phyloP scores from a whole-genome alignment of 1,140 invertebrate genomes.

The Pantala flavescens region DNA sequence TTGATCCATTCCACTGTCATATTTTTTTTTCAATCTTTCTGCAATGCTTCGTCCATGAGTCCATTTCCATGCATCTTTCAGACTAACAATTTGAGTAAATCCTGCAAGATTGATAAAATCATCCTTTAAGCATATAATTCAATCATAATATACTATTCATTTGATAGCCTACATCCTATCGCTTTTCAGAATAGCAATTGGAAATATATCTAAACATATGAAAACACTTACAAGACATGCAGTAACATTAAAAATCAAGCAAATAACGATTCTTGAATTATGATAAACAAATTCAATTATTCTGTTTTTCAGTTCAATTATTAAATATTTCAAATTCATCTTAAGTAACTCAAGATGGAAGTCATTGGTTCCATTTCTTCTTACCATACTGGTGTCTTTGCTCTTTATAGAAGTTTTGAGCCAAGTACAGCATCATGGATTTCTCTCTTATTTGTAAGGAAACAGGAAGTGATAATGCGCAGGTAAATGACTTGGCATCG shows the following conservation, averaged over 20 bases:
- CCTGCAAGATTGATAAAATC: background rate
- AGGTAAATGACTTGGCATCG: slow-evolving; percentile 38
- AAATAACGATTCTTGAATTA: too few species aligned
- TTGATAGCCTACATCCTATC: too few species aligned
- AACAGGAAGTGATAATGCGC: slow-evolving; percentile 39
- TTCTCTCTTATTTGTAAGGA: slow-evolving; percentile 37
- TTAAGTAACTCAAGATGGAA: too few species aligned
- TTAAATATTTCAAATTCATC: too few species aligned
- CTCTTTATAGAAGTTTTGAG: slow-evolving; percentile 25
- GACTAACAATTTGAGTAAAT: slow-evolving; percentile 31
- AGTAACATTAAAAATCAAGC: too few species aligned
- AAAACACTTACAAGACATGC: too few species aligned
- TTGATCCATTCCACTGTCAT: slow-evolving; percentile 36
- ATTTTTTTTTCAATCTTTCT: slow-evolving; percentile 33
- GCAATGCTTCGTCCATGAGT: slow-evolving; percentile 38
- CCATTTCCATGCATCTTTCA: slow-evolving; percentile 59
- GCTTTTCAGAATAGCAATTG: too few species aligned
- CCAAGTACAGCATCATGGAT: slow-evolving; percentile 35
- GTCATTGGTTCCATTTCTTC: slow-evolving; percentile 2
- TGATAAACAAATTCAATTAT: too few species aligned
- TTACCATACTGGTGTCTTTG: slow-evolving; percentile 19
- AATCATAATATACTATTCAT: too few species aligned
- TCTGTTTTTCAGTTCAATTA: too few species aligned
- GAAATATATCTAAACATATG: too few species aligned
- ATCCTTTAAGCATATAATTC: too few species aligned